Evolutionary conservation across 2,888 invertebrate genomes (phyloP).

Genomic region (Sarcophaga rosellei): DNA sequence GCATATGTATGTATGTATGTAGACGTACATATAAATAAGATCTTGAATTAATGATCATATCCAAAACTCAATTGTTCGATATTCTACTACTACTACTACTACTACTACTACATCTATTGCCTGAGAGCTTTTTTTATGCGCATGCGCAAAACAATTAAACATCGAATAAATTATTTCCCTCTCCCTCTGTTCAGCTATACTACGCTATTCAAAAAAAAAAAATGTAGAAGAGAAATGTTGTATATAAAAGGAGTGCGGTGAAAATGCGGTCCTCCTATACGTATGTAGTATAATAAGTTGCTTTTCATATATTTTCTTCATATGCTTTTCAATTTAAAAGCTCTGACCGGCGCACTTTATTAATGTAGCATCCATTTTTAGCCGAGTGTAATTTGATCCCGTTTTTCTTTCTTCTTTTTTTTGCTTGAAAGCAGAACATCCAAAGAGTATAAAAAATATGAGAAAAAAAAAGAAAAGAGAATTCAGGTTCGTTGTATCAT

Average conservation of each 20-base stretch:
- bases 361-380: conserved; percentile 79
- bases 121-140: conserved; percentile 70
- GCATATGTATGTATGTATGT: conserved; percentile 3
- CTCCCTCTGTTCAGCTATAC: conserved; percentile 7
- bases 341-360: conserved; percentile 69
- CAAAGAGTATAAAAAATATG: neutral
- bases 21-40: conserved; percentile 6
- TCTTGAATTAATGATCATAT: conserved; percentile 37
- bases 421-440: conserved; percentile 11
- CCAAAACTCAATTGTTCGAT: conserved; percentile 29
- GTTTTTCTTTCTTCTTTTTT: conserved; percentile 39
- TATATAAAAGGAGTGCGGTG: conserved; percentile 11
- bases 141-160: conserved; percentile 74
- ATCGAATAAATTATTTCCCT: conserved; percentile 36
- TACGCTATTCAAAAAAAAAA: too few relatives aligned
- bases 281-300: neutral
- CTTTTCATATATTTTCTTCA: conserved; percentile 12
- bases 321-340: conserved; percentile 59
- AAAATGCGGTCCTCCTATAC: conserved; percentile 38
- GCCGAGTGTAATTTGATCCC: conserved; percentile 81
- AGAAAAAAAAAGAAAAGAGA: neutral
- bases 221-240: neutral
- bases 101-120: neutral
- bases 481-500: neutral
- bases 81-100: neutral